Evolutionary conservation across 1,140 invertebrate genomes (phyloP), one percentile per base, ranked within the genome.

Genomic region (Trinorchestia longiramus): DNA sequence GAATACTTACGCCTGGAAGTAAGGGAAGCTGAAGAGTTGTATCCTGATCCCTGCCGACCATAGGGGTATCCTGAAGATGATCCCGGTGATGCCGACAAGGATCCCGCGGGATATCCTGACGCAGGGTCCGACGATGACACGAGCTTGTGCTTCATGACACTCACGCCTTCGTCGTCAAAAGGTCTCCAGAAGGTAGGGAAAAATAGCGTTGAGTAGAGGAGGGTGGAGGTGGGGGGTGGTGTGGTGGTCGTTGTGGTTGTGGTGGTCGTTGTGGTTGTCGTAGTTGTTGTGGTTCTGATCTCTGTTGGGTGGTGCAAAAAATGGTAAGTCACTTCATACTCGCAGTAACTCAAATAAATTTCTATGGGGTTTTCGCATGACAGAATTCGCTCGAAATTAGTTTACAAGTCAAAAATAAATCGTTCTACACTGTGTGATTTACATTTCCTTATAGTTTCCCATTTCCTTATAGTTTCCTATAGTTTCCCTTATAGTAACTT

Each of bases 81-180:
- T 90, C 88, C 88, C 88, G 23, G 88, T 8, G 92, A 94, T 43
- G 43, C 92, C 19, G 92, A 44, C 90, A 44, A 43, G 41, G 41
- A 28, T 4, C 43, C 43, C 41, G 90, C 23, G 6, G 92, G 43
- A 36, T 94, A 45, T 43, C 92, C 92, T 45, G 92, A 8, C 19
- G 19, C 41, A 28, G 88, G 41, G 41, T 91, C 88, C 3, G 92
- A 94, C 11, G 92, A 94, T 11, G 92, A 94, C 0, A 94, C 92
- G 19, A 94, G 92, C 40, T 94, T 94, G 43, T 94, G 92, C 36
- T 45, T 94, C 92, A 45, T 94, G 92, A 94, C 44, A 40, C 43
- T 40, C 36, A 28, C 92, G 0, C 44, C 92, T 36, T 45, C 92
- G 92, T 94, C 92, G 6, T 94, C 92, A 47, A 43, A 94, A 1